Evolutionary conservation across 2,113 vertebrate species (phyloP).

Genomic region (Rhodinocichla rosea): DNA sequence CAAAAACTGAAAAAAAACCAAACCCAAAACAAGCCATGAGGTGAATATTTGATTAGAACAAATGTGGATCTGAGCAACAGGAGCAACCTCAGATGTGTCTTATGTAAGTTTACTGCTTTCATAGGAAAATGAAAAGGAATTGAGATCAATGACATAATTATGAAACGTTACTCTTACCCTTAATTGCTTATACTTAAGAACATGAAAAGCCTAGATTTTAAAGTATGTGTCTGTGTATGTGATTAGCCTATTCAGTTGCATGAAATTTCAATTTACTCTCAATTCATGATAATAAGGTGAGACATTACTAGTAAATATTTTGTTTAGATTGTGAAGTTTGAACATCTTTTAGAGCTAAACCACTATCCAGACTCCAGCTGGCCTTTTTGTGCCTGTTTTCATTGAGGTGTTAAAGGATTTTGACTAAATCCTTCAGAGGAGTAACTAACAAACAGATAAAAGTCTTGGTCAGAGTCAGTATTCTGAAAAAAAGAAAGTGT

Average conservation of each 20-base stretch:
- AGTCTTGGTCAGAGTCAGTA: neutral
- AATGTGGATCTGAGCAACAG: neutral
- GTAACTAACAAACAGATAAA: neutral
- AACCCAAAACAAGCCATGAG: neutral
- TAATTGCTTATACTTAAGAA: slow-evolving; percentile 53
- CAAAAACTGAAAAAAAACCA: neutral
- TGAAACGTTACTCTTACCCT: slow-evolving; percentile 21
- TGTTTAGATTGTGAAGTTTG: neutral
- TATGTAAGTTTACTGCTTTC: neutral
- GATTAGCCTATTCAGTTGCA: slow-evolving; percentile 37
- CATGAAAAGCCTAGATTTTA: neutral
- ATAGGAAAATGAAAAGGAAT: neutral
- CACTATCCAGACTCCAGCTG: neutral
- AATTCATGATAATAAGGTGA: neutral
- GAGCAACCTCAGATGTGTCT: neutral
- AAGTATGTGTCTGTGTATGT: neutral
- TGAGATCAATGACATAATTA: slow-evolving; percentile 37
- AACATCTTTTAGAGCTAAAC: neutral
- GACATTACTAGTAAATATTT: slow-evolving; percentile 2
- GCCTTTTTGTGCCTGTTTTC: neutral
- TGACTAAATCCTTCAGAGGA: neutral
- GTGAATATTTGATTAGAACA: slow-evolving; percentile 33
- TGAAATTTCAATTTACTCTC: slow-evolving; percentile 14
- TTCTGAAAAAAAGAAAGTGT: neutral
- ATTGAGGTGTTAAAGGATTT: neutral